These are phyloP conservation scores for Toxostoma redivivum DNA, from an alignment of 2,113 vertebrate species.

Conservation along the genomic window DNA sequence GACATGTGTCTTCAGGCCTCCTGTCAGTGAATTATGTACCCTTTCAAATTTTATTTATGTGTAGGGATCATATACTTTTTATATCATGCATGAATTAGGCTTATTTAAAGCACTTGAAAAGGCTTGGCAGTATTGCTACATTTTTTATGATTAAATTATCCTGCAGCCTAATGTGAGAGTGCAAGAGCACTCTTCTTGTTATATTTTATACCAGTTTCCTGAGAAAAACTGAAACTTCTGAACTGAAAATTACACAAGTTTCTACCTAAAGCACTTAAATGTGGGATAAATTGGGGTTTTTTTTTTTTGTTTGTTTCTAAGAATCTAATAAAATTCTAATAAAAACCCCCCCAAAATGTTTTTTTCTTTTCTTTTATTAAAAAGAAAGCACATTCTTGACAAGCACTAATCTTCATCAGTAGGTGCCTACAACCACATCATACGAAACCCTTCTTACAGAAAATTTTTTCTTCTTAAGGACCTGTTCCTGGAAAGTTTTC, in stretches of 20 bases:
- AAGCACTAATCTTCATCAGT: not conserved
- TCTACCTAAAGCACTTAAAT: not conserved
- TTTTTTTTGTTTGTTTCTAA: not conserved
- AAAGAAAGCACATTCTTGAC: not conserved
- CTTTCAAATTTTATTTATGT: not conserved
- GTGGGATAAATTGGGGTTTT: not conserved
- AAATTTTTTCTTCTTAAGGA: not conserved
- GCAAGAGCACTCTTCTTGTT: not conserved
- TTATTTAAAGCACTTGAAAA: conserved; percentile 4
- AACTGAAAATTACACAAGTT: not conserved
- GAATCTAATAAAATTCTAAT: not conserved
- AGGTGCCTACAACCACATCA: not conserved
- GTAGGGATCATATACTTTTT: not conserved
- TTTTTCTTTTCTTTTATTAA: not conserved
- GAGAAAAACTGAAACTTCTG: not conserved
- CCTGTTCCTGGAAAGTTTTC: not conserved
- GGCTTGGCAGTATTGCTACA: not conserved
- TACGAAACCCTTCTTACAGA: not conserved
- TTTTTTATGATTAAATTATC: not conserved
- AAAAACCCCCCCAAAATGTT: not conserved
- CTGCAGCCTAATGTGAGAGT: not conserved
- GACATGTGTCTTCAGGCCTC: not conserved
- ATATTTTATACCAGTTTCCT: not conserved
- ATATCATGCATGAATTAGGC: not conserved
- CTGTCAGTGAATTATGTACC: not conserved